These are phyloP conservation scores for Laticauda laticaudata DNA, from an alignment of 2,113 vertebrate species.

Conservation along the genomic window DNA sequence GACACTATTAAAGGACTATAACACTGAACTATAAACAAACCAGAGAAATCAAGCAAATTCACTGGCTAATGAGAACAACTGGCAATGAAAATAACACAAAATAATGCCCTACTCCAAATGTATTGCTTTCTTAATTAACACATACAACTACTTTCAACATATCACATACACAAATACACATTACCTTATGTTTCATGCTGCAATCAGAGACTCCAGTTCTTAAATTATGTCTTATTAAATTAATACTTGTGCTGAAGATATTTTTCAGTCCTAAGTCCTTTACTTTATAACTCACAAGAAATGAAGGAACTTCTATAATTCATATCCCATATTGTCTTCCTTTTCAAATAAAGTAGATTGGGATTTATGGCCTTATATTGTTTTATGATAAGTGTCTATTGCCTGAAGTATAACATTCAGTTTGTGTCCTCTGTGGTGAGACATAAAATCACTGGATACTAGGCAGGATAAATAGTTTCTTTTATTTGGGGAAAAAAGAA, in stretches of 20 bases:
- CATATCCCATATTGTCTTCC: conserved; percentile 53
- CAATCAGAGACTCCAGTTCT: conserved; percentile 29
- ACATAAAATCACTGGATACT: background rate
- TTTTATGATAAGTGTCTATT: conserved; percentile 46
- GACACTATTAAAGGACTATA: background rate
- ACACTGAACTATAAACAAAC: background rate
- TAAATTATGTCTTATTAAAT: conserved; percentile 68
- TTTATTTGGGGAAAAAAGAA: background rate
- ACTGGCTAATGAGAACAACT: background rate
- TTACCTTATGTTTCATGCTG: conserved; percentile 40
- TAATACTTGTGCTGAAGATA: conserved; percentile 52
- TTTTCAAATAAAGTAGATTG: conserved; percentile 43
- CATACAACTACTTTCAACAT: conserved; percentile 5
- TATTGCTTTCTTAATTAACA: conserved; percentile 40
- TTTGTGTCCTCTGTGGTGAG: background rate
- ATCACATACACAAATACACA: background rate
- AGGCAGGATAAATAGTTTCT: background rate
- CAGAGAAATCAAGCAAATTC: conserved; percentile 38
- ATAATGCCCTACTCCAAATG: conserved; percentile 21
- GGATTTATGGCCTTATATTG: conserved; percentile 52
- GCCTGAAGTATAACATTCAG: background rate
- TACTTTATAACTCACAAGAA: conserved; percentile 66
- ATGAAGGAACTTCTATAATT: conserved; percentile 60
- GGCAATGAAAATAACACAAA: background rate
- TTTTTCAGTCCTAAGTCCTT: conserved; percentile 59